Base-by-base conservation (phyloP, 2,797 vertebrate species). In the Glyptemys insculpta region DNA sequence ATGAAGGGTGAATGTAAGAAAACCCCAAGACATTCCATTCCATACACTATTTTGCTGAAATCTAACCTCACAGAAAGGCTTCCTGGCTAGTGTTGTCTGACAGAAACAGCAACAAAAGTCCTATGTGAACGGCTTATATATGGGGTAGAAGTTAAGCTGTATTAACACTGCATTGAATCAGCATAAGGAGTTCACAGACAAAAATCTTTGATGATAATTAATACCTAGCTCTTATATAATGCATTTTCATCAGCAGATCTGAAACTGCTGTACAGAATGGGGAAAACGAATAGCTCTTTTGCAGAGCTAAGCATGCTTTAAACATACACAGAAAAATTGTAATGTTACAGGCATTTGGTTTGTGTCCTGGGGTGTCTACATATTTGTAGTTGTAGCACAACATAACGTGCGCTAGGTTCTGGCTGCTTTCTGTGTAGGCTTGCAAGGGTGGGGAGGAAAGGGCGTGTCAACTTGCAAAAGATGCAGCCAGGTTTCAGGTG, bases 381-480 rank as follows among this genome's bases (percentile, higher is more conserved):
- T 47, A 47, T 68, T 68, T 3, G 7, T 62, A 5, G 37, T 74
- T 91, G 79, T 41, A 62, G 47, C 8, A 12, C 18, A 4, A 0
- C 1, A 9, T n/a, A 5, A 65, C 14, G 19, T 0, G 2, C 6
- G 3, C 2, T 9, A 34, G 14, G 0, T 47, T 83, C 81, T 44
- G 65, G 47, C 50, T 41, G 47, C 27, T 41, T 47, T 12, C 18
- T 1, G 0, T 7, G 16, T 27, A 47, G 11, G 16, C 16, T 27
- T 29, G 10, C n/a, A 18, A 27, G 37, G 10, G 9, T 81, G n/a
- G 5, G 50, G 23, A 41, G 68, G 2, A 41, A 31, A 50, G 44
- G 6, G 14, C 68, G 87, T 34, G 21, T 59, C 49, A 14, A 5
- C 72, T 31, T 54, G 49, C 25, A 65, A 83, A 37, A 21, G 49